A percentile compares a stretch with the other conserved stretches of the same genome.
Conservation (phyloP, 2,113 vertebrate genomes). For the Coturnix japonica region DNA sequence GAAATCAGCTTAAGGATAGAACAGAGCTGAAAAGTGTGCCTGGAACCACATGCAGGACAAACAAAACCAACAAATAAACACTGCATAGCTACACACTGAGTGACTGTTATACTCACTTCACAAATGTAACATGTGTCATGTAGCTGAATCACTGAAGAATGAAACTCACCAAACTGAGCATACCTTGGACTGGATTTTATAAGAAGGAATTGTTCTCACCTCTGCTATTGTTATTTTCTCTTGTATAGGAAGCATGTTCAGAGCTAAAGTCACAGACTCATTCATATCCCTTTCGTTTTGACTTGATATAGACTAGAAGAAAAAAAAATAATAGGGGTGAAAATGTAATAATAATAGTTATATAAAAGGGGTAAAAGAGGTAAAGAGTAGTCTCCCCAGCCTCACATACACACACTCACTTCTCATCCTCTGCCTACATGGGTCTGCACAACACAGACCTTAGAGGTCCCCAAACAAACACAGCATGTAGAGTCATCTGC, state of each 20-base stretch:
- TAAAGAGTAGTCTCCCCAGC: neutral
- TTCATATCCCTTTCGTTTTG: slow-evolving; percentile 51
- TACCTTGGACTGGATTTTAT: neutral
- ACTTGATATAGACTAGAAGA: slow-evolving; percentile 47
- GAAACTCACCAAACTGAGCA: neutral
- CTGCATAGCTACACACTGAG: neutral
- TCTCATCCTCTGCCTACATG: neutral
- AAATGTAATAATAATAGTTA: neutral
- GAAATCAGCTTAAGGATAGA: neutral
- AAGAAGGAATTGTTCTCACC: slow-evolving; percentile 46
- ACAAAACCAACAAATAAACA: neutral
- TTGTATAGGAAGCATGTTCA: slow-evolving; percentile 67
- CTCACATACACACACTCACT: neutral
- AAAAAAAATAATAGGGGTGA: neutral
- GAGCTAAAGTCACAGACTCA: slow-evolving; percentile 25
- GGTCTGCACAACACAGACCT: neutral
- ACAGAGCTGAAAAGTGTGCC: neutral
- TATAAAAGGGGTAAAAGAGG: fast-evolving
- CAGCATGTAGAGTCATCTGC: neutral
- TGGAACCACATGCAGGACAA: neutral
- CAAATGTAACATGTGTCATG: fast-evolving
- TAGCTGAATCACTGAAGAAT: neutral
- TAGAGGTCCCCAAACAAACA: neutral
- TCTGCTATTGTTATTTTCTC: slow-evolving; percentile 62
- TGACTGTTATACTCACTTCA: neutral